Percentiles rank a stretch among this genome's conserved stretches.
These are phyloP conservation scores for Bombus fervidus DNA, from an alignment of 1,140 invertebrate genomes.

Conservation along the genomic window DNA sequence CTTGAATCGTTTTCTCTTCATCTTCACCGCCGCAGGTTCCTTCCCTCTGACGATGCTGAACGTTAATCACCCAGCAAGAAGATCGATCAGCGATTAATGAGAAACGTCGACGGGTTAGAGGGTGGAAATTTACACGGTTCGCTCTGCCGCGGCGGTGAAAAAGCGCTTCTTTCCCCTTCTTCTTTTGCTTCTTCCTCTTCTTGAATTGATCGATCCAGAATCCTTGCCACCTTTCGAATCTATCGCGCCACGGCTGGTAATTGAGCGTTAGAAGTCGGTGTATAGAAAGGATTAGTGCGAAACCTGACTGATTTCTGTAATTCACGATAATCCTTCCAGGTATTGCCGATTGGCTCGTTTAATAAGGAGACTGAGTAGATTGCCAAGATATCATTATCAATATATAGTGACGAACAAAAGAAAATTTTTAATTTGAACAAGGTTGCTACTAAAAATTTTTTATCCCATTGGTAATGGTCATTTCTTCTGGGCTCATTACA, in stretches of 20 bases:
- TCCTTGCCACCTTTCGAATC: neutral
- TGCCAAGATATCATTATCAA: neutral
- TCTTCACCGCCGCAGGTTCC: slow-evolving; percentile 31
- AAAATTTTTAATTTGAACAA: neutral
- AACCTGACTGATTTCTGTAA: slow-evolving; percentile 41
- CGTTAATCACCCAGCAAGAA: slow-evolving; percentile 66
- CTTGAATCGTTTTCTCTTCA: slow-evolving; percentile 48
- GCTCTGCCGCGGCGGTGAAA: slow-evolving; percentile 35
- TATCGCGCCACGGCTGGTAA: slow-evolving; percentile 18
- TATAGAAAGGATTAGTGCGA: slow-evolving; percentile 41
- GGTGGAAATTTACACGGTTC: slow-evolving; percentile 66
- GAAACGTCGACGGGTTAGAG: slow-evolving; percentile 61
- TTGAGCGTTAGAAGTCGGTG: slow-evolving; percentile 43
- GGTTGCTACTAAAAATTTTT: too few relatives aligned
- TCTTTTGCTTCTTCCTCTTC: slow-evolving; percentile 20
- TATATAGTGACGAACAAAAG: too few relatives aligned
- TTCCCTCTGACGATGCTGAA: slow-evolving; percentile 43
- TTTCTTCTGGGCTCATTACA: too few relatives aligned
- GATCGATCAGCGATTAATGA: slow-evolving; percentile 71
- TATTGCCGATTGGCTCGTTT: slow-evolving; percentile 15
- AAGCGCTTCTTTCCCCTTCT: slow-evolving; percentile 20
- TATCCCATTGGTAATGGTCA: too few relatives aligned
- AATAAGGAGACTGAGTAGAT: slow-evolving; percentile 41
- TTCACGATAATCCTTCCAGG: slow-evolving; percentile 52
- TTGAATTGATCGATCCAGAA: neutral